These are phyloP conservation scores for Argyrosomus regius DNA, from an alignment of 2,797 vertebrate species.

Conservation along the genomic window DNA sequence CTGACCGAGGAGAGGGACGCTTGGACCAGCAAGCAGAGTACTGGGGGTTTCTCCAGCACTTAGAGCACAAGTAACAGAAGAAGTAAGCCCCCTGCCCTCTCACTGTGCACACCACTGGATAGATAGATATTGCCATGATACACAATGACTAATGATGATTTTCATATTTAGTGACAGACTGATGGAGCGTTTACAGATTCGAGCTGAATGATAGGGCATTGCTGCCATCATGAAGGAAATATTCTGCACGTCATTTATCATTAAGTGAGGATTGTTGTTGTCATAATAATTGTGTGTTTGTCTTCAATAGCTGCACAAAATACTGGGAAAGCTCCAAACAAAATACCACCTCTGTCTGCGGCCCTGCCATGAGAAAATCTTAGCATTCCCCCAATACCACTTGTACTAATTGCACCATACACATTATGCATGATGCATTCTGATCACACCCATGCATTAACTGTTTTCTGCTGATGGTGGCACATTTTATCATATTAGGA, in stretches of 20 bases:
- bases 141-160: constrained; percentile 66
- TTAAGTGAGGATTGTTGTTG: constrained; percentile 35
- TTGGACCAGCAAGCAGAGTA: background rate
- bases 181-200: constrained; percentile 55
- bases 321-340: background rate
- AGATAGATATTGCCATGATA: constrained; percentile 19
- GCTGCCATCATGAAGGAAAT: constrained; percentile 39
- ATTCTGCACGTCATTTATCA: constrained; percentile 37
- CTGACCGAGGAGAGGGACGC: background rate
- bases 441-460: constrained; percentile 48
- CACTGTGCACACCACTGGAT: constrained; percentile 44
- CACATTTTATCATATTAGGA: constrained; percentile 22
- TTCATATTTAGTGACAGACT: constrained; percentile 66
- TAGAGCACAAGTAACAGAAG: constrained; percentile 28
- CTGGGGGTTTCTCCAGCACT: background rate
- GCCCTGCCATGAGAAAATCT: background rate
- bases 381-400: background rate
- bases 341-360: constrained; percentile 2
- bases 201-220: constrained; percentile 26
- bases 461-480: constrained; percentile 35
- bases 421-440: constrained; percentile 32
- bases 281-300: constrained; percentile 2
- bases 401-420: constrained; percentile 8
- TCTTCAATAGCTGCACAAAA: constrained; percentile 12
- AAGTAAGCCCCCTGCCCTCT: constrained; percentile 13